Percentiles rank a stretch among this genome's conserved stretches.
phyloP scores from a whole-genome alignment of 1,140 invertebrate species.

The Trachymyrmex cornetzi region DNA sequence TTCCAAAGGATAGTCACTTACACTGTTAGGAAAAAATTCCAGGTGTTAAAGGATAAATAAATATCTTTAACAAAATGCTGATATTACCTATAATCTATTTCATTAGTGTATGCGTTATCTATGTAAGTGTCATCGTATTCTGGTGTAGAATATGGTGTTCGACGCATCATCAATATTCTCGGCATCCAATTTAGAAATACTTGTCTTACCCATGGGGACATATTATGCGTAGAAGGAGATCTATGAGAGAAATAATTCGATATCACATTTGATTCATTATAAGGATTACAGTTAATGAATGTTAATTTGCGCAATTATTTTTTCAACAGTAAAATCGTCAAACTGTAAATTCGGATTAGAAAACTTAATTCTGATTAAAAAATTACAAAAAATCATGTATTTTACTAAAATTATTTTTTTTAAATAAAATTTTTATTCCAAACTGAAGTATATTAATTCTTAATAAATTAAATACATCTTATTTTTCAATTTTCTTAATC shows the following conservation, averaged over 20 bases:
- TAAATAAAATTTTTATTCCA: conserved; percentile 1
- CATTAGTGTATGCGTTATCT: conserved; percentile 92
- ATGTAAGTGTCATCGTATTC: conserved; percentile 93
- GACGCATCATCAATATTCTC: conserved; percentile 94
- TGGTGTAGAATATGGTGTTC: conserved; percentile 93
- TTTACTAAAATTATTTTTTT: background rate
- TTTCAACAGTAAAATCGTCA: background rate
- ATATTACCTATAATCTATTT: conserved; percentile 92
- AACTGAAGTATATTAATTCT: background rate
- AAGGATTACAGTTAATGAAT: conserved; percentile 24
- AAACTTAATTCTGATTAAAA: background rate
- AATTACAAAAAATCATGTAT: background rate
- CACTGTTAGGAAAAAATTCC: conserved; percentile 84
- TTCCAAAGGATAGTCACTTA: conserved; percentile 88
- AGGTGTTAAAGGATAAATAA: background rate
- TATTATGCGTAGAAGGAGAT: conserved; percentile 98
- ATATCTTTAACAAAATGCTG: background rate
- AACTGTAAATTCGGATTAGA: background rate
- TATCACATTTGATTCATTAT: background rate
- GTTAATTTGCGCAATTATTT: background rate
- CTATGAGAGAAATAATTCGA: conserved; percentile 85
- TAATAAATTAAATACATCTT: conserved; percentile 5
- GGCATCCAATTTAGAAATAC: conserved; percentile 97
- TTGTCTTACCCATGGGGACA: conserved; percentile 95
- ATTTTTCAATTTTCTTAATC: background rate